These are phyloP conservation scores for Lucinisca nassula DNA, from an alignment of 2,888 invertebrate genomes.

Conservation along the genomic window DNA sequence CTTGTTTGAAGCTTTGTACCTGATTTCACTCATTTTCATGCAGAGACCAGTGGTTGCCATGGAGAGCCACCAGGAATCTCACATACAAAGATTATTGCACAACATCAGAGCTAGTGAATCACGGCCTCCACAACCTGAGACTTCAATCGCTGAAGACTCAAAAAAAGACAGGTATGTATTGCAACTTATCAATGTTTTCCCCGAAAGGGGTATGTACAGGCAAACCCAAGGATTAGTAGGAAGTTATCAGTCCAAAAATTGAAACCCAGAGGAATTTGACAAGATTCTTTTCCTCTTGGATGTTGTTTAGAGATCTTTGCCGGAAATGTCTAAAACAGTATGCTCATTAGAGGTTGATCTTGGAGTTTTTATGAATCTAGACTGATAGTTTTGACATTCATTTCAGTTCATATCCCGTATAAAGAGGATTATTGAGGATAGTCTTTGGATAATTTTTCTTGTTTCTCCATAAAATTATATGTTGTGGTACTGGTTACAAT, in stretches of 20 bases:
- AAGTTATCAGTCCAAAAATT: neutral
- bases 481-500: neutral
- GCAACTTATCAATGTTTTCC: neutral
- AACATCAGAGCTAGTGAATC: conserved; percentile 74
- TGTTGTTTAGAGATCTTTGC: no score
- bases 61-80: conserved; percentile 71
- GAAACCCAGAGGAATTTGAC: neutral
- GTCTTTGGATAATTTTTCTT: neutral
- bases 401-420: neutral
- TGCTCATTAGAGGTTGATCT: no score
- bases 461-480: neutral
- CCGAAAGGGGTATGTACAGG: neutral
- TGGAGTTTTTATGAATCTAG: no score
- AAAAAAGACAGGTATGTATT: conserved; percentile 19
- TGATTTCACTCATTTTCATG: conserved; percentile 2
- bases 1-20: neutral
- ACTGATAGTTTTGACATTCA: neutral
- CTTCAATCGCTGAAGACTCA: conserved; percentile 21
- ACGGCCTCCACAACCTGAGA: conserved; percentile 50
- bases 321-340: no score
- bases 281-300: neutral
- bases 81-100: conserved; percentile 78
- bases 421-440: neutral
- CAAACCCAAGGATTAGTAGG: neutral
- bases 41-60: conserved; percentile 79